Evolutionary conservation across 2,113 vertebrate genomes (phyloP).

Genomic region (Megaleporinus macrocephalus): DNA sequence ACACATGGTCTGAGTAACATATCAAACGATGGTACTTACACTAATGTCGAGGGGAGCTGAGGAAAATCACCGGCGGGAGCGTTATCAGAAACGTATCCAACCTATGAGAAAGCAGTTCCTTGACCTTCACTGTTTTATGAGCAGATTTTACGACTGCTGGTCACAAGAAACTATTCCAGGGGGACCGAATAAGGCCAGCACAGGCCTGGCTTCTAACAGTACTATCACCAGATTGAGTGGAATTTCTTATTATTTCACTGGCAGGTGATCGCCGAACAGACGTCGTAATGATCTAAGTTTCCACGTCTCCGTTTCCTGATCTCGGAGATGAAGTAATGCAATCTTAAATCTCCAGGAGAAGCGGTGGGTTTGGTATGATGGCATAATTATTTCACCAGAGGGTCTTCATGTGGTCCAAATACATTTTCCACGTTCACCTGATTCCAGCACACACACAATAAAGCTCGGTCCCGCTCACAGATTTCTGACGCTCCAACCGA

Average conservation of each 20-base stretch:
- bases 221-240: background rate
- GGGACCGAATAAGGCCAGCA: too few relatives aligned
- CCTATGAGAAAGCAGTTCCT: background rate
- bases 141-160: background rate
- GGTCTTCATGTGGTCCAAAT: slow-evolving; percentile 5
- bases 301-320: slow-evolving; percentile 26
- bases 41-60: background rate
- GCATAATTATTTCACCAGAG: slow-evolving; percentile 13
- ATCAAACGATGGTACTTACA: background rate
- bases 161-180: background rate
- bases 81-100: background rate
- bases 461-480: background rate
- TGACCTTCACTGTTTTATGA: background rate
- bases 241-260: background rate
- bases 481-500: background rate
- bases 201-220: background rate
- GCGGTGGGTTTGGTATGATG: background rate
- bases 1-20: too few relatives aligned
- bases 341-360: slow-evolving; percentile 5
- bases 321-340: slow-evolving; percentile 25
- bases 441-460: slow-evolving; percentile 11
- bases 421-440: slow-evolving; percentile 15
- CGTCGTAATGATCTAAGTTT: background rate
- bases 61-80: too few relatives aligned
- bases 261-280: slow-evolving; percentile 10